Percentiles rank a stretch among this genome's conserved stretches.
phyloP scores from a whole-genome alignment of 2,888 invertebrate species.

The Platycnemis pennipes region DNA sequence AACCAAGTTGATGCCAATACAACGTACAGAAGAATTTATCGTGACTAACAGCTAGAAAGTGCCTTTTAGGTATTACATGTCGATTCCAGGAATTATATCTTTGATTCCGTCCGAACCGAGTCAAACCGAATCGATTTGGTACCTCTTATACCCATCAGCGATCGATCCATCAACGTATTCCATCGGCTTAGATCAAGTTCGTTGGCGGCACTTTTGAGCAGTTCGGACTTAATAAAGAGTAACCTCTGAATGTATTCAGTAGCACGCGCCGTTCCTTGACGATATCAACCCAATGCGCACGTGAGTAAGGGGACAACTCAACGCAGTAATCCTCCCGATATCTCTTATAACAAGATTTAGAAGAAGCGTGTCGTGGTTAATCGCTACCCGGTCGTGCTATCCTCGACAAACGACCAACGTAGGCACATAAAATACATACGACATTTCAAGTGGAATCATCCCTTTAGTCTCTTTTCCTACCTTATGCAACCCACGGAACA shows the following conservation, averaged over 20 bases:
- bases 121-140: no score
- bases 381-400: neutral
- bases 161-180: neutral
- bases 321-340: neutral
- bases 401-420: neutral
- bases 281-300: neutral
- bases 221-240: neutral
- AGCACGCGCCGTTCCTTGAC: neutral
- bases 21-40: no score
- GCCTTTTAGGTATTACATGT: no score
- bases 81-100: no score
- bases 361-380: neutral
- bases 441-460: neutral
- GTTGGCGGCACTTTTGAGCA: neutral
- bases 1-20: no score
- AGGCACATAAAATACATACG: neutral
- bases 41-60: no score
- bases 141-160: neutral
- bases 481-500: constrained; percentile 30
- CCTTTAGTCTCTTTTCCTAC: neutral
- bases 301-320: neutral
- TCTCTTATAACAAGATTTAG: neutral
- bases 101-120: no score
- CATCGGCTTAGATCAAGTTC: neutral
- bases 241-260: neutral